Conservation (phyloP, 2,888 invertebrate genomes). For the Orthosia gracilis region DNA sequence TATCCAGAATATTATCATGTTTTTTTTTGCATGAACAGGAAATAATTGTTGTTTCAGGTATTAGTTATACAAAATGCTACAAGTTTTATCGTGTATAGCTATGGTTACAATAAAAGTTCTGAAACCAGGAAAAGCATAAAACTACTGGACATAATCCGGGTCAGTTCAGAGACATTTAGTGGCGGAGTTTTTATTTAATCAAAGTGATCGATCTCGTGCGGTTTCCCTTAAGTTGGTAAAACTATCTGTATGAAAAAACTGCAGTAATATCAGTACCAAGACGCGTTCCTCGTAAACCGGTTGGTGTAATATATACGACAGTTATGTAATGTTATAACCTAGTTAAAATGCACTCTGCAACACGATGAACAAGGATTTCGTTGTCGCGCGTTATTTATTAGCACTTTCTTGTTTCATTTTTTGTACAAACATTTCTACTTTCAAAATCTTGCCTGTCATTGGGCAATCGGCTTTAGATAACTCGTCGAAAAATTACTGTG, state of each 20-base stretch:
- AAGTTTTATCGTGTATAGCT: conserved; percentile 13
- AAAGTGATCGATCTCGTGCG: not conserved
- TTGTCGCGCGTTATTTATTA: conserved; percentile 26
- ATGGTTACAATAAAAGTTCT: not conserved
- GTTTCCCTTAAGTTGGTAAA: not conserved
- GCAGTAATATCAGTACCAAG: conserved; percentile 34
- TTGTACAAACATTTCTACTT: conserved; percentile 29
- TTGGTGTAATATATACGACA: conserved; percentile 44
- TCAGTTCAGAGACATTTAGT: not conserved
- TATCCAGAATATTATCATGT: conserved; percentile 17
- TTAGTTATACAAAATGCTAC: conserved; percentile 13
- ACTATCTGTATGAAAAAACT: conserved; percentile 22
- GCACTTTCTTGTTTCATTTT: conserved; percentile 46
- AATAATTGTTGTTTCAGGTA: conserved; percentile 19
- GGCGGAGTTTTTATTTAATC: conserved; percentile 3
- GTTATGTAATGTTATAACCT: conserved; percentile 55
- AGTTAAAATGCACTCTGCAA: conserved; percentile 52
- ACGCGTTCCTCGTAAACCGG: conserved; percentile 46
- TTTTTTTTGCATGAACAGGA: conserved; percentile 17
- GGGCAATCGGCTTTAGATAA: conserved; percentile 64
- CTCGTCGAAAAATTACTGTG: conserved; percentile 65
- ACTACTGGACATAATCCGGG: not conserved
- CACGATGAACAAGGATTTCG: conserved; percentile 43
- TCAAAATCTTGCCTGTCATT: conserved; percentile 38
- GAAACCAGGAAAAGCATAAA: not conserved